Evolutionary conservation across 1,140 invertebrate genomes (phyloP).

Genomic region (Zaprionus tsacasi): DNA sequence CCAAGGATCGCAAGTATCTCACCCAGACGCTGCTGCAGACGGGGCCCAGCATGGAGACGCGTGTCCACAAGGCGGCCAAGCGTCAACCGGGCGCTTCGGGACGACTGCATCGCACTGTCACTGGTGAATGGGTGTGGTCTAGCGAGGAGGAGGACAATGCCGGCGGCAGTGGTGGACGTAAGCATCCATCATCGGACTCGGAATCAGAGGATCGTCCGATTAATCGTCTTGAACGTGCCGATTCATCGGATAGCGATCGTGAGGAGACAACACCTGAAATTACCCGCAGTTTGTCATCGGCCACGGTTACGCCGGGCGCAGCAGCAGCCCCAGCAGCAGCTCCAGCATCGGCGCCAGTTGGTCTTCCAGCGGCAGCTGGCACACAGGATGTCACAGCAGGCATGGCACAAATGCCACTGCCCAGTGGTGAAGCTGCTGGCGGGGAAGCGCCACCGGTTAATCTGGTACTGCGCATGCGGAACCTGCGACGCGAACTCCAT

Average conservation of each 20-base stretch:
- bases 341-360: conserved; percentile 10
- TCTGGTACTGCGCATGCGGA: conserved; percentile 93
- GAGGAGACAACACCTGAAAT: conserved; percentile 77
- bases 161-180: conserved; percentile 57
- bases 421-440: conserved; percentile 44
- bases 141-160: conserved; percentile 88
- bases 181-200: conserved; percentile 81
- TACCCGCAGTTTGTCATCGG: conserved; percentile 65
- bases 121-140: conserved; percentile 99
- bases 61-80: conserved; percentile 94
- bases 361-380: conserved; percentile 5
- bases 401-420: conserved; percentile 65
- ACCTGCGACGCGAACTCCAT: conserved; percentile 95
- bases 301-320: conserved; percentile 60
- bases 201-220: conserved; percentile 85
- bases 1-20: conserved; percentile 98
- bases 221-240: conserved; percentile 85
- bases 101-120: conserved; percentile 95
- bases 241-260: conserved; percentile 86
- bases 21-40: conserved; percentile 94
- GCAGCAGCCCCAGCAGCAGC: neutral
- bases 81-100: conserved; percentile 96
- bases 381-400: conserved; percentile 62
- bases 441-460: conserved; percentile 86
- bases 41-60: conserved; percentile 93